Conservation (phyloP, 2,888 invertebrate genomes). For the Dicyrtomina minuta region DNA sequence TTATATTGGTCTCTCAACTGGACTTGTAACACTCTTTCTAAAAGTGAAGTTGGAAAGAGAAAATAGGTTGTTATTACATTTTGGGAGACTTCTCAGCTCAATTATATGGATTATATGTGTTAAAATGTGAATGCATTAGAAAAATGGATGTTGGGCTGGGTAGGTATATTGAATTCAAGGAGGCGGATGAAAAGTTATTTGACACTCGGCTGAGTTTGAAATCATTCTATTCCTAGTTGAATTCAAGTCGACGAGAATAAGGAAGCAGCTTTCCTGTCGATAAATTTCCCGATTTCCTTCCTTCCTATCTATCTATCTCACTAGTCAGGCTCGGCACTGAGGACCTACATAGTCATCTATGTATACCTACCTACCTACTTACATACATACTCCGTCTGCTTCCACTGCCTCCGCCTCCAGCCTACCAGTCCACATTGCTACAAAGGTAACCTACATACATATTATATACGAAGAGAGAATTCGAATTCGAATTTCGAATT, state of each 20-base stretch:
- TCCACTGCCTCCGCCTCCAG: too few relatives aligned
- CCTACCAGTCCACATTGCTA: too few relatives aligned
- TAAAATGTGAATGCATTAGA: neutral
- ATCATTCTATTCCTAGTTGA: constrained; percentile 5
- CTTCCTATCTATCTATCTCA: neutral
- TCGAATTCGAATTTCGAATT: neutral
- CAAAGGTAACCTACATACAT: too few relatives aligned
- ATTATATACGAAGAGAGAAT: too few relatives aligned
- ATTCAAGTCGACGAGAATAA: constrained; percentile 16
- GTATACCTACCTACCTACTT: too few relatives aligned
- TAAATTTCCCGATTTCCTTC: constrained; percentile 18
- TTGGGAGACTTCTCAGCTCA: neutral
- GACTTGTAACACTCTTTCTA: too few relatives aligned
- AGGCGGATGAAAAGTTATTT: constrained; percentile 15
- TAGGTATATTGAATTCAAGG: neutral
- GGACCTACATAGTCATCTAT: too few relatives aligned
- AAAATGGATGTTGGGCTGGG: neutral
- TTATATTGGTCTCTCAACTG: too few relatives aligned
- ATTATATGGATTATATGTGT: neutral
- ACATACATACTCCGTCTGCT: too few relatives aligned
- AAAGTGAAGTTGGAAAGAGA: too few relatives aligned
- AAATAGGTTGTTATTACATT: neutral
- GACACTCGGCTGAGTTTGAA: constrained; percentile 18
- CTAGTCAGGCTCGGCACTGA: neutral
- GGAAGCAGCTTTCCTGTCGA: constrained; percentile 21